Conservation (phyloP, 2,888 invertebrate species). For the Trichopoda pennipes region DNA sequence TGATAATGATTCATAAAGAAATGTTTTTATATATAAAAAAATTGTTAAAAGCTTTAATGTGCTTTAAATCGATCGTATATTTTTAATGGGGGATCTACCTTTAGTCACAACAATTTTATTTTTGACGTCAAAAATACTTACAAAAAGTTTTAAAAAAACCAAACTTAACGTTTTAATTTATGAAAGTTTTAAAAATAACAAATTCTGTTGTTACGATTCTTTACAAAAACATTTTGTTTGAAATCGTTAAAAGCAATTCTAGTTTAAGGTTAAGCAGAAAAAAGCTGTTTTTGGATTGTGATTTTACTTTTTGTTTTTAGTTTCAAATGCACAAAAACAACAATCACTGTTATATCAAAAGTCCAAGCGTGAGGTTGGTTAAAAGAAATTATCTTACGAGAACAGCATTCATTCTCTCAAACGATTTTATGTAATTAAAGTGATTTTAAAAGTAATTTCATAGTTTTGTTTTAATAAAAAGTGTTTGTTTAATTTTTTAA, state of each 20-base stretch:
- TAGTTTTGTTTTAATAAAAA: slow-evolving; percentile 41
- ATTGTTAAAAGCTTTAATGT: slow-evolving; percentile 14
- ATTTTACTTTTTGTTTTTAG: slow-evolving; percentile 37
- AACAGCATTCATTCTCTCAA: background rate
- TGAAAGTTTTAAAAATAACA: background rate
- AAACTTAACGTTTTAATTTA: slow-evolving; percentile 26
- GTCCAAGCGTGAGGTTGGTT: slow-evolving; percentile 47
- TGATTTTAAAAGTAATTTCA: background rate
- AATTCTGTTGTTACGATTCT: slow-evolving; percentile 1
- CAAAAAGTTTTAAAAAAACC: background rate
- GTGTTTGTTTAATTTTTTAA: slow-evolving; percentile 7
- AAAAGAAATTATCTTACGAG: slow-evolving; percentile 1
- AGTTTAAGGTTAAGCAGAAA: slow-evolving; percentile 61
- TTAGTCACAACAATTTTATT: background rate
- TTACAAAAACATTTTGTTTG: slow-evolving; percentile 14
- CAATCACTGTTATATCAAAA: slow-evolving; percentile 51
- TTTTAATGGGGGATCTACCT: slow-evolving; percentile 43
- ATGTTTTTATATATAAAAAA: background rate
- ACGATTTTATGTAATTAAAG: too few species aligned
- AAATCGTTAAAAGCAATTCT: slow-evolving; percentile 23
- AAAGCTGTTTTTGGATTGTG: slow-evolving; percentile 51
- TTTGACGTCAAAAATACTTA: slow-evolving; percentile 19
- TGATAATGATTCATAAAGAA: slow-evolving; percentile 31
- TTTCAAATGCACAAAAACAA: slow-evolving; percentile 14
- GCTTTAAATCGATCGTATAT: background rate